Base-by-base conservation (phyloP, 2,797 vertebrate species). In the Scleropages formosus region DNA sequence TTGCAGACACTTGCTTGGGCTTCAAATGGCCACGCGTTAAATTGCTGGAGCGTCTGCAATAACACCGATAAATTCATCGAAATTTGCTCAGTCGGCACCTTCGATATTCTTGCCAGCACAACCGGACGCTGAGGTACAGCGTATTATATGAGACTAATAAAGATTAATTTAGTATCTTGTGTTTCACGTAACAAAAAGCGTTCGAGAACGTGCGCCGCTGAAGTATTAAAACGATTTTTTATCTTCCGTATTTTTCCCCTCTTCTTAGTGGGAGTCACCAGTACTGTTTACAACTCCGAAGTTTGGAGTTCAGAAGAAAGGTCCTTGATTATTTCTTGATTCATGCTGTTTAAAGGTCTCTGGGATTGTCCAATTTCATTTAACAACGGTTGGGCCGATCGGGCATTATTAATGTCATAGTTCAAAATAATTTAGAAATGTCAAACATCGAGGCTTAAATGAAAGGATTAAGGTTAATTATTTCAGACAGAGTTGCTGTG, bases 401-500 rank as follows among this genome's bases (percentile, higher is more conserved):
- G 78, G 66, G 82, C 80, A 77, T 86, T 83, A 83, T 87, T 85
- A 88, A 88, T 87, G 84, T 81, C 86, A 83, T 16, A 87, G 89
- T 89, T 90, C 86, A 86, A 81, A 81, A 84, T 87, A 60, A 80
- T 82, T 83, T 80, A 80, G 72, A 90, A 89, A 88, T 88, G 86
- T 91, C 87, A 90, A 86, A 87, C 76, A 51, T 83, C 79, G 73
- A 76, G 73, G 78, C 72, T 73, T 75, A 63, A 80, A 73, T 81
- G 85, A 89, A 84, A 78, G 87, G 88, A 89, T 90, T 89, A 88
- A 75, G 73, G 79, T 83, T 81, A 85, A 85, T 87, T 87, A 84
- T 81, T 88, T 82, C 79, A 83, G 79, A 85, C 76, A 81, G 68
- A 82, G 39, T 81, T 83, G 81, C 78, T 83, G 80, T 80, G 71